These are phyloP conservation scores for Panonychus citri DNA, from an alignment of 1,140 invertebrate genomes.

Conservation along the genomic window DNA sequence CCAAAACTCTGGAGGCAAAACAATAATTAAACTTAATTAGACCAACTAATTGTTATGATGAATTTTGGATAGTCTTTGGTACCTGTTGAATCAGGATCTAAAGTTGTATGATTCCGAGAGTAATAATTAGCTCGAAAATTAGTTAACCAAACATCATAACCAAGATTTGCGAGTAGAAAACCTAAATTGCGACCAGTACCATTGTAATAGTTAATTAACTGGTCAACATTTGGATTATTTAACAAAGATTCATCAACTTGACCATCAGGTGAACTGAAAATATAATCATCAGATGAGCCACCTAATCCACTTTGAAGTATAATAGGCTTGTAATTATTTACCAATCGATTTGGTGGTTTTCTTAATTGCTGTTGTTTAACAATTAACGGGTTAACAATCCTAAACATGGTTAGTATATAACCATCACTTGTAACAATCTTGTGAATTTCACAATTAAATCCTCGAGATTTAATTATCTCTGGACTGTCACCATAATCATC, in stretches of 20 bases:
- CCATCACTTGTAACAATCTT: slow-evolving; percentile 8
- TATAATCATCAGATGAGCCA: slow-evolving; percentile 30
- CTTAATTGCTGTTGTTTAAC: neutral
- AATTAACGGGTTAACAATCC: slow-evolving; percentile 7
- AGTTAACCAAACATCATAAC: slow-evolving; percentile 21
- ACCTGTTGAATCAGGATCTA: neutral
- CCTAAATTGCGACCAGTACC: neutral
- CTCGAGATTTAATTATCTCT: slow-evolving; percentile 8
- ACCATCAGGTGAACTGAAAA: neutral
- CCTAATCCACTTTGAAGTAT: slow-evolving; percentile 47
- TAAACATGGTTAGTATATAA: slow-evolving; percentile 3
- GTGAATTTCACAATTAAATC: slow-evolving; percentile 7
- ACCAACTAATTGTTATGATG: no score
- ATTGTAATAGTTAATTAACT: neutral
- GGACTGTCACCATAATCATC: neutral
- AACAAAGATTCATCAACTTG: neutral
- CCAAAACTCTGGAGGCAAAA: no score
- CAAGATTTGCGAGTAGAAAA: slow-evolving; percentile 5
- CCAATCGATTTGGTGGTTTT: neutral
- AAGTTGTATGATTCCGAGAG: slow-evolving; percentile 15
- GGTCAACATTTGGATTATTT: neutral
- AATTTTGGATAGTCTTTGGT: neutral
- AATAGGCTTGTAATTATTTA: slow-evolving; percentile 23
- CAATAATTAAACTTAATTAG: no score
- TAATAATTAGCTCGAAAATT: slow-evolving; percentile 20